Conservation (phyloP, 2,888 invertebrate species). For the Chironomus tentans region DNA sequence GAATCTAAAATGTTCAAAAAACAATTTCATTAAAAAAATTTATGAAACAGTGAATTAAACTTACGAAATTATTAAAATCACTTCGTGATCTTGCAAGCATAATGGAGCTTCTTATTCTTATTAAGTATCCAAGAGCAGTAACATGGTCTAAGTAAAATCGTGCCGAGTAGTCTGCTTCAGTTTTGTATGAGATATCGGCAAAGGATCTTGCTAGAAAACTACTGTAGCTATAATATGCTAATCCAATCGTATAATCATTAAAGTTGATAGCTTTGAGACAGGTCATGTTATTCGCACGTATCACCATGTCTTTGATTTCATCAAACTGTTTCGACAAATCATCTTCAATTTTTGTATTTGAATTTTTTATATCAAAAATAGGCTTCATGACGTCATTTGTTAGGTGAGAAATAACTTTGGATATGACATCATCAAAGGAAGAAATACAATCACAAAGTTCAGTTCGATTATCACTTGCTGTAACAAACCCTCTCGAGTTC, state of each 20-base stretch:
- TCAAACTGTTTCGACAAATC: background rate
- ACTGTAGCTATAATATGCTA: background rate
- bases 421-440: background rate
- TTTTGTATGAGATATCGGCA: background rate
- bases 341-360: background rate
- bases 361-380: background rate
- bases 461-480: background rate
- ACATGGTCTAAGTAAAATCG: background rate
- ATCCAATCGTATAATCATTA: background rate
- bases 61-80: background rate
- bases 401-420: background rate
- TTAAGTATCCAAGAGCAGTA: background rate
- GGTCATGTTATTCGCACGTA: background rate
- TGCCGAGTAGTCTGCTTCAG: background rate
- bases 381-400: background rate
- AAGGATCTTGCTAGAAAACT: background rate
- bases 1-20: background rate
- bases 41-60: background rate
- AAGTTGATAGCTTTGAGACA: background rate
- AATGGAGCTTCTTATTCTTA: background rate
- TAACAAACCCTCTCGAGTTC: background rate
- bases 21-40: background rate
- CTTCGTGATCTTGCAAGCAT: background rate
- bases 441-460: background rate
- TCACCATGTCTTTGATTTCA: background rate